phyloP scores from a whole-genome alignment of 2,113 vertebrate species.

The Cynopterus brachyotis region DNA sequence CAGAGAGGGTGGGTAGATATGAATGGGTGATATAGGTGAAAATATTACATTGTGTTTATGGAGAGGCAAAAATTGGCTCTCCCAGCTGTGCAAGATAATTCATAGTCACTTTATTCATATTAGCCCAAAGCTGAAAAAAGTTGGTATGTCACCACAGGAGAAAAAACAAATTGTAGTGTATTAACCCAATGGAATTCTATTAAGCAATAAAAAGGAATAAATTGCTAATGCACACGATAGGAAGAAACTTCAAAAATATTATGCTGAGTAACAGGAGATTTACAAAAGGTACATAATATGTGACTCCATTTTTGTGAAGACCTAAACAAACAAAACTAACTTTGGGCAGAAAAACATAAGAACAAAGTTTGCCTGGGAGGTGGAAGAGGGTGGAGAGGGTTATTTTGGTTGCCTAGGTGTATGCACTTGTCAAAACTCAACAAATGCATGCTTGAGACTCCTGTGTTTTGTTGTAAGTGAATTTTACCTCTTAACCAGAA shows the following conservation, averaged over 20 bases:
- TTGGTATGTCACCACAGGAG: background rate
- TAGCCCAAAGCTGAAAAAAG: background rate
- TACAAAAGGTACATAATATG: background rate
- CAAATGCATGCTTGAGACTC: background rate
- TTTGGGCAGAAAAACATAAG: background rate
- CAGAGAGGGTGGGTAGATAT: background rate
- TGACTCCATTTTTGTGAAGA: background rate
- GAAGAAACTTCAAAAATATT: background rate
- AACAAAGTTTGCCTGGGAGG: background rate
- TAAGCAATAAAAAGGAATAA: background rate
- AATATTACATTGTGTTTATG: background rate
- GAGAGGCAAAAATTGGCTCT: background rate
- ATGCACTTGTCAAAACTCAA: background rate
- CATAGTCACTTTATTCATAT: background rate
- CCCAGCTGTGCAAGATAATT: background rate
- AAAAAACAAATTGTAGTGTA: background rate
- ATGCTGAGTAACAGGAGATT: background rate
- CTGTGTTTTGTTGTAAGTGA: background rate
- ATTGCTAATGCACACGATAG: background rate
- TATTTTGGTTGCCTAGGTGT: background rate
- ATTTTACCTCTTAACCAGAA: background rate
- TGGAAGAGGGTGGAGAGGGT: background rate
- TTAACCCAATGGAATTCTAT: background rate
- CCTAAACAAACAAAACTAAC: background rate
- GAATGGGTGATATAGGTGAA: background rate